These are phyloP conservation scores for Diaperis boleti DNA, from an alignment of 2,888 invertebrate genomes.

Conservation along the genomic window DNA sequence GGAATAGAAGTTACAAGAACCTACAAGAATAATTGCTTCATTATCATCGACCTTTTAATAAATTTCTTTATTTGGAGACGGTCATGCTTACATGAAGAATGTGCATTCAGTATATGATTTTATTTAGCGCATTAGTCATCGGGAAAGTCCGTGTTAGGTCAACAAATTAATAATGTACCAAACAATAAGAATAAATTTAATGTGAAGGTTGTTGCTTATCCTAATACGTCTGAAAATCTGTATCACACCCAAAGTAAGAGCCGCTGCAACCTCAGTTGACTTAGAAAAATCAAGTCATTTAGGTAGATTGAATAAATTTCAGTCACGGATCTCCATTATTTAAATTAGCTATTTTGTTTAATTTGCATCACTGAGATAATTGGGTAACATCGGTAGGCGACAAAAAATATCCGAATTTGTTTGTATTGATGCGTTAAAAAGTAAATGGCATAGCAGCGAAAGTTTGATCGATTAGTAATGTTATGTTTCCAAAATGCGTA, in stretches of 20 bases:
- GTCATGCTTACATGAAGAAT: background rate
- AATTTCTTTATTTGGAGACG: conserved; percentile 28
- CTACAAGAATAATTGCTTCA: background rate
- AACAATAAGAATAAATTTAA: conserved; percentile 33
- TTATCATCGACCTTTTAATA: conserved; percentile 21
- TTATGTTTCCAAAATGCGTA: conserved; percentile 47
- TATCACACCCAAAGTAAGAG: conserved; percentile 9
- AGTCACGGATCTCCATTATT: conserved; percentile 25
- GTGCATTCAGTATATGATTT: conserved; percentile 20
- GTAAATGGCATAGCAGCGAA: conserved; percentile 1
- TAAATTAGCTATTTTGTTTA: conserved; percentile 15
- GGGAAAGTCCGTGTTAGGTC: conserved; percentile 42
- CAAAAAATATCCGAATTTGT: conserved; percentile 7
- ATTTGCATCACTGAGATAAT: conserved; percentile 20
- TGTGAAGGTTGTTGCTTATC: conserved; percentile 19
- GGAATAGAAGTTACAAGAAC: too few relatives aligned
- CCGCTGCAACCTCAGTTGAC: background rate
- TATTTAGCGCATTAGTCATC: conserved; percentile 36
- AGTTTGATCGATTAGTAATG: conserved; percentile 29
- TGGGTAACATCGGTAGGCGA: conserved; percentile 9
- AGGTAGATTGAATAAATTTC: conserved; percentile 15
- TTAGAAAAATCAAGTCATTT: background rate
- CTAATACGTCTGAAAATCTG: conserved; percentile 16
- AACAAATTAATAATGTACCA: conserved; percentile 33
- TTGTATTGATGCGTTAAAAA: background rate